These are phyloP conservation scores for Drosophila pseudoobscura DNA, from an alignment of 1,140 invertebrate species.

Conservation along the genomic window DNA sequence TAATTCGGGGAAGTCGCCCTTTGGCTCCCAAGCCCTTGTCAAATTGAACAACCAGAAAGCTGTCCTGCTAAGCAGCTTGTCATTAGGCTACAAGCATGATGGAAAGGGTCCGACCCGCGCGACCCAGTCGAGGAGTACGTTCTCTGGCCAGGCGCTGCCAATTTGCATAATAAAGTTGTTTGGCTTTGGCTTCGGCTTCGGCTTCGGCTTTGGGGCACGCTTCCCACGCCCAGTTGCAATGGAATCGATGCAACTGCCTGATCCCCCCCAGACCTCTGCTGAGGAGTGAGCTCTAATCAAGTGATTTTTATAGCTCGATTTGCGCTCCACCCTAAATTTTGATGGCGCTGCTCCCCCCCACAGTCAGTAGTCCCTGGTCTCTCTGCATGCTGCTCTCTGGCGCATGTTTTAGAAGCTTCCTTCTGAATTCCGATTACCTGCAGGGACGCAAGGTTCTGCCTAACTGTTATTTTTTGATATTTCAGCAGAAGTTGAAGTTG, in stretches of 20 bases:
- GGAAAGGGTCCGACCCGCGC: constrained; percentile 12
- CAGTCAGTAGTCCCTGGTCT: no score
- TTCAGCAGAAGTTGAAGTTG: constrained; percentile 15
- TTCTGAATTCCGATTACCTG: constrained; percentile 7
- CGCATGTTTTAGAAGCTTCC: no score
- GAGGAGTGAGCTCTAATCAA: constrained; percentile 38
- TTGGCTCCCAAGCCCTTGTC: no score
- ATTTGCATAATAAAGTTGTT: constrained; percentile 76
- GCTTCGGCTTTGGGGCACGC: not conserved
- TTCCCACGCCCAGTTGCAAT: constrained; percentile 60
- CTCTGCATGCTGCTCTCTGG: no score
- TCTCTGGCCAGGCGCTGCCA: constrained; percentile 40
- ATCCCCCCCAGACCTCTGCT: not conserved
- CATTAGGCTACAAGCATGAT: constrained; percentile 67
- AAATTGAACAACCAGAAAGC: not conserved
- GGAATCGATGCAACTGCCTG: not conserved
- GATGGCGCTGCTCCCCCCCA: no score
- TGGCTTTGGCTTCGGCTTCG: constrained; percentile 16
- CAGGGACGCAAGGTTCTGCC: constrained; percentile 44
- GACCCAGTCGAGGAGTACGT: constrained; percentile 15
- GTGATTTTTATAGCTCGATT: constrained; percentile 51
- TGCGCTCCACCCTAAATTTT: no score
- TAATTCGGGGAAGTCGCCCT: no score
- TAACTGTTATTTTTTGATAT: constrained; percentile 43
- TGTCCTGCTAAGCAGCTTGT: constrained; percentile 1